Conservation (phyloP, 2,888 invertebrate species). For the Tanytarsus gracilentus region DNA sequence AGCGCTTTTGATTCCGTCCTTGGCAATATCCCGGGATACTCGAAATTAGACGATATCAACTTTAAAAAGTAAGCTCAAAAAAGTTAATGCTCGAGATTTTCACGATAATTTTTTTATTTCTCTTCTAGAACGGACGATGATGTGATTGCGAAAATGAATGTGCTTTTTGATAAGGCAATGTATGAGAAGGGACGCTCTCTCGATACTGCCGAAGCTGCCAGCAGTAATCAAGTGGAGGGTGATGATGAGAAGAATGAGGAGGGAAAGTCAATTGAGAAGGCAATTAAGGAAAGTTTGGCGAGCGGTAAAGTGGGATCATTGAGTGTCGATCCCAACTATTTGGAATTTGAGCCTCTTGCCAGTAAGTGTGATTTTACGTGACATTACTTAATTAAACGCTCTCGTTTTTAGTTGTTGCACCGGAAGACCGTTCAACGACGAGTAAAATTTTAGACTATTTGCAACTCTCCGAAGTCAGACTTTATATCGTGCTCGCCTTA, state of each 20-base stretch:
- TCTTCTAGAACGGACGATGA: conserved; percentile 43
- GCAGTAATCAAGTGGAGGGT: neutral
- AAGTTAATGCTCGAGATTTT: conserved; percentile 3
- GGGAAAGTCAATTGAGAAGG: conserved; percentile 46
- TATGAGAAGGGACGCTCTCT: conserved; percentile 52
- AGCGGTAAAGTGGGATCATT: conserved; percentile 68
- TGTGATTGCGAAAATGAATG: conserved; percentile 64
- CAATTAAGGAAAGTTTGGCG: conserved; percentile 59
- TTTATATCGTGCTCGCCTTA: conserved; percentile 75
- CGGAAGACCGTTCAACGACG: conserved; percentile 41
- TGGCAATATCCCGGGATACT: conserved; percentile 59
- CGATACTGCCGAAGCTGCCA: conserved; percentile 5
- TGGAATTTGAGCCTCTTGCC: conserved; percentile 61
- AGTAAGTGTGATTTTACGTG: conserved; percentile 48
- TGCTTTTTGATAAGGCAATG: conserved; percentile 63
- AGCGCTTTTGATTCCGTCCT: conserved; percentile 55
- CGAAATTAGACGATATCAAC: conserved; percentile 57
- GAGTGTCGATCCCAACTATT: conserved; percentile 70
- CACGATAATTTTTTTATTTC: neutral
- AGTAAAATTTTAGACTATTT: conserved; percentile 47
- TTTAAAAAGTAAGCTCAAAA: conserved; percentile 55
- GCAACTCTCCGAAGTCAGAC: conserved; percentile 59
- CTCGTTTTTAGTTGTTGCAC: conserved; percentile 34
- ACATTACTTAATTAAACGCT: neutral
- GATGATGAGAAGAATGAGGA: conserved; percentile 31